Evolutionary conservation across 2,113 vertebrate genomes (phyloP).

Genomic region (Pandion haliaetus): DNA sequence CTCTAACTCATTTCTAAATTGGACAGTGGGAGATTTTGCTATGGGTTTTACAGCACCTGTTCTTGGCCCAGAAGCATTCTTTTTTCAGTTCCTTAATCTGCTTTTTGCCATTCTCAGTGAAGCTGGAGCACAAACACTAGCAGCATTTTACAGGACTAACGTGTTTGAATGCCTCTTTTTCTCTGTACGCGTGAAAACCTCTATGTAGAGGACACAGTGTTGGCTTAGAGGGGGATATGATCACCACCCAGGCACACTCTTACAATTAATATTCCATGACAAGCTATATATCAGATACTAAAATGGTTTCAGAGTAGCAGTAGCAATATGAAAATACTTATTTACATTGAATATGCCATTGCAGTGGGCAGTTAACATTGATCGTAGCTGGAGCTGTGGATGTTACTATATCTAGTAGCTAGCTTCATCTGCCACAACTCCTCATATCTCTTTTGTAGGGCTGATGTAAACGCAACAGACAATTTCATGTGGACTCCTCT

Average conservation of each 20-base stretch:
- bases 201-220: not conserved
- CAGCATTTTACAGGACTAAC: not conserved
- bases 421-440: not conserved
- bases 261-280: not conserved
- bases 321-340: not conserved
- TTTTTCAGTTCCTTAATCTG: not conserved
- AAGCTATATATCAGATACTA: not conserved
- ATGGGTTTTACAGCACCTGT: not conserved
- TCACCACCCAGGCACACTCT: not conserved
- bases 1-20: not conserved
- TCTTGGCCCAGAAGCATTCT: not conserved
- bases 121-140: not conserved
- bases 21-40: not conserved
- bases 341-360: not conserved
- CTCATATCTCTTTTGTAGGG: conserved; percentile 65
- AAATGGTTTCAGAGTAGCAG: not conserved
- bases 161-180: not conserved
- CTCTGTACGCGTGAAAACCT: not conserved
- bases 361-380: not conserved
- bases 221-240: not conserved
- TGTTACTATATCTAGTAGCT: not conserved
- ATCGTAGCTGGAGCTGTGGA: not conserved
- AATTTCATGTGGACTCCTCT: conserved; percentile 94
- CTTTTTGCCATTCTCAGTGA: not conserved
- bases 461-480: conserved; percentile 81